Evolutionary conservation across 53 echinoderm and acorn worm genomes (phyloP).

Genomic region (Mesocentrotus franciscanus): DNA sequence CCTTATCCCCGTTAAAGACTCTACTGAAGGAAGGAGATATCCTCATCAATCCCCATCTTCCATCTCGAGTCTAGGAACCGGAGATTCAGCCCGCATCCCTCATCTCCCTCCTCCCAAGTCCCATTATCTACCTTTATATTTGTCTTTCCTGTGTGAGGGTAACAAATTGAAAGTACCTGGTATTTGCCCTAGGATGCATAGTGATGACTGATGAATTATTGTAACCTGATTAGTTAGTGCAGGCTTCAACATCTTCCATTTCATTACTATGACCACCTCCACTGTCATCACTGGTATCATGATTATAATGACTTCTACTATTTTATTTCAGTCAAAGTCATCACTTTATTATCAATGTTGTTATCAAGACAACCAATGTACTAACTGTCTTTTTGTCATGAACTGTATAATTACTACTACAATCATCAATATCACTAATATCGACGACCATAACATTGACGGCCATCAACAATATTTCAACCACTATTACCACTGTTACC

Average conservation of each 20-base stretch:
- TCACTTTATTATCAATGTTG: not conserved
- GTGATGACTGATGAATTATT: not conserved
- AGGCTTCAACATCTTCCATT: not conserved
- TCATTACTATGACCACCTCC: not conserved
- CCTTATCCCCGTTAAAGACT: slow-evolving; percentile 30
- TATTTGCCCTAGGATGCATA: not conserved
- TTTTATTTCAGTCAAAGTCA: not conserved
- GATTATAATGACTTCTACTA: too few relatives aligned
- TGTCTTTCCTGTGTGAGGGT: slow-evolving; percentile 17
- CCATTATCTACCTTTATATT: slow-evolving; percentile 3
- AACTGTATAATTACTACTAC: not conserved
- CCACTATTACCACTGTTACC: too few relatives aligned
- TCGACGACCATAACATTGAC: too few relatives aligned
- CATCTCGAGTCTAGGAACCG: not conserved
- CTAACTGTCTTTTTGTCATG: not conserved
- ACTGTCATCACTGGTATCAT: not conserved
- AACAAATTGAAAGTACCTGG: slow-evolving; percentile 2
- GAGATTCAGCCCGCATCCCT: slow-evolving; percentile 3
- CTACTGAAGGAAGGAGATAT: slow-evolving; percentile 34
- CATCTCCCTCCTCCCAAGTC: not conserved
- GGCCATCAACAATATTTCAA: too few relatives aligned
- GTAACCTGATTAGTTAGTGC: slow-evolving; percentile 31
- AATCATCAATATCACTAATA: not conserved
- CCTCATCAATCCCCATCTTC: not conserved
- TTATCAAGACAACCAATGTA: not conserved